phyloP scores from a whole-genome alignment of 2,888 invertebrate species.

The Eulithis prunata region DNA sequence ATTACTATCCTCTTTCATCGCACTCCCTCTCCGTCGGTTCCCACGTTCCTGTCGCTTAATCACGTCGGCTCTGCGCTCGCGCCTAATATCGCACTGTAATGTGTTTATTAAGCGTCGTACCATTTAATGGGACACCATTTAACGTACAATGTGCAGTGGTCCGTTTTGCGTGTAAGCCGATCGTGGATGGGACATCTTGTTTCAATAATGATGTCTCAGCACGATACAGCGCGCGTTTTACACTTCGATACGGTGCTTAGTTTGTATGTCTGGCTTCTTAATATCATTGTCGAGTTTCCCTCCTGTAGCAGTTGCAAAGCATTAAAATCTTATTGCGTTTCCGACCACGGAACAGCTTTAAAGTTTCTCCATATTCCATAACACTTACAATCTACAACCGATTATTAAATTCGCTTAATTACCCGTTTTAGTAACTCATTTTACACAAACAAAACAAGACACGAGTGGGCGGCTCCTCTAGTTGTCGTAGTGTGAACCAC shows the following conservation, averaged over 20 bases:
- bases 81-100: constrained; percentile 80
- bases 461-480: constrained; percentile 17
- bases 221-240: constrained; percentile 46
- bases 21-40: constrained; percentile 68
- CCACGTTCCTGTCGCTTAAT: constrained; percentile 78
- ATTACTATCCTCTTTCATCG: constrained; percentile 59
- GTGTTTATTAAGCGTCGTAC: constrained; percentile 81
- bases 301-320: neutral
- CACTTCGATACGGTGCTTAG: constrained; percentile 32
- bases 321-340: constrained; percentile 18
- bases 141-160: constrained; percentile 76
- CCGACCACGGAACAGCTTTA: constrained; percentile 21
- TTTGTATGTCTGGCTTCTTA: constrained; percentile 16
- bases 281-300: neutral
- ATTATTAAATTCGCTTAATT: constrained; percentile 42
- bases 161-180: constrained; percentile 67
- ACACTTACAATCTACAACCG: constrained; percentile 35
- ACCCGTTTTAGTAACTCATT: constrained; percentile 30
- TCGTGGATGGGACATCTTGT: constrained; percentile 62
- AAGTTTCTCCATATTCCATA: constrained; percentile 30
- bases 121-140: constrained; percentile 77
- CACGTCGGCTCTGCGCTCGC: constrained; percentile 72
- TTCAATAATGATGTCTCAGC: constrained; percentile 54
- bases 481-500: constrained; percentile 52
- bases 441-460: neutral